Conservation (phyloP, 2,113 vertebrate genomes). For the Proterorhinus semilunaris region DNA sequence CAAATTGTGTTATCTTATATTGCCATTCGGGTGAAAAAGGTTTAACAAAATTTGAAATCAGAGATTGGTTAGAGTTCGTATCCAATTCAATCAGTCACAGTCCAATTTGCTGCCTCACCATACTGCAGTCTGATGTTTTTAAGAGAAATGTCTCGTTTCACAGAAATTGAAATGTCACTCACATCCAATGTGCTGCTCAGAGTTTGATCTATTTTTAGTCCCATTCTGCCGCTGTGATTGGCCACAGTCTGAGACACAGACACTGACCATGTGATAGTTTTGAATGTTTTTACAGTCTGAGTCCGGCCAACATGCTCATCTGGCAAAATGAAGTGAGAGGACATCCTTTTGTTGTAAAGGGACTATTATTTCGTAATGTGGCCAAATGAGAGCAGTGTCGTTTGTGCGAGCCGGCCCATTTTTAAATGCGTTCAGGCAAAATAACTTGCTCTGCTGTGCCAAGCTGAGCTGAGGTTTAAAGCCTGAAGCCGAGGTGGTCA, state of each 20-base stretch:
- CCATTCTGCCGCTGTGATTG: constrained; percentile 42
- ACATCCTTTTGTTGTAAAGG: background rate
- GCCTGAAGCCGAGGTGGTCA: constrained; percentile 27
- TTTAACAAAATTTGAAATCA: background rate
- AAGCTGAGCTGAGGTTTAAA: constrained; percentile 33
- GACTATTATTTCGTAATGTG: constrained; percentile 16
- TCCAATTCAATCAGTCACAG: constrained; percentile 25
- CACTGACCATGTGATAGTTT: constrained; percentile 3
- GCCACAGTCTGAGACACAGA: constrained; percentile 36
- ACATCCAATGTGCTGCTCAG: constrained; percentile 45
- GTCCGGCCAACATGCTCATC: constrained; percentile 1
- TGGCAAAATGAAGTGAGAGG: background rate
- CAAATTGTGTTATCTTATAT: background rate
- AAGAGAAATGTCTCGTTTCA: constrained; percentile 35
- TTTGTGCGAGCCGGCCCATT: constrained; percentile 31
- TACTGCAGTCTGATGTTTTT: constrained; percentile 27
- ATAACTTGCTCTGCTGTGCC: constrained; percentile 16
- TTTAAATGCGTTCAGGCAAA: constrained; percentile 33
- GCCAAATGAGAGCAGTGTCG: constrained; percentile 7
- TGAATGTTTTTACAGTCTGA: constrained; percentile 1
- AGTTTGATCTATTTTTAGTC: constrained; percentile 56
- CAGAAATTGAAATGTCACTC: constrained; percentile 60
- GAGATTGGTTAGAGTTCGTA: background rate
- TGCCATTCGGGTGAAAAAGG: background rate
- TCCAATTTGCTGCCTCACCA: constrained; percentile 40